Conservation (phyloP, 2,797 vertebrate species). For the Megalops cyprinoides region DNA sequence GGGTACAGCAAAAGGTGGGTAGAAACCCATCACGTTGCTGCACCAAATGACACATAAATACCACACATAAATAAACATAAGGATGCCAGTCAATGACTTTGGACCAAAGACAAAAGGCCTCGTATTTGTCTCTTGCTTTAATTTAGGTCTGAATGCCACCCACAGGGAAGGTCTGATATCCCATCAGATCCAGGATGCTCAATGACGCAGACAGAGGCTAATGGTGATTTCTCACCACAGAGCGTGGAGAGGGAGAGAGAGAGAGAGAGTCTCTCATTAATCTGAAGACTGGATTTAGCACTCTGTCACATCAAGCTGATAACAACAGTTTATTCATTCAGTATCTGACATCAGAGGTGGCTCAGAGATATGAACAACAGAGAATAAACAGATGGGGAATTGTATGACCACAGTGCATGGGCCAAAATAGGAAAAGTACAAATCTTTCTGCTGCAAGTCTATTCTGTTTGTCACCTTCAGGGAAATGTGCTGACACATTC, state of each 20-base stretch:
- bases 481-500: not conserved
- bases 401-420: not conserved
- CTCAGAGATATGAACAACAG: not conserved
- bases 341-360: not conserved
- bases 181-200: slow-evolving; percentile 6
- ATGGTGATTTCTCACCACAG: slow-evolving; percentile 15
- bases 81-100: not conserved
- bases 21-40: not conserved
- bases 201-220: not conserved
- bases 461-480: not conserved
- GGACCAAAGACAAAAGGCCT: not conserved
- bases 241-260: not conserved
- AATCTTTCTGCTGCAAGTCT: not conserved
- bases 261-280: not conserved
- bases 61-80: slow-evolving; percentile 17
- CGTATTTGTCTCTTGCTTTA: not conserved
- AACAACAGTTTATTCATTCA: not conserved
- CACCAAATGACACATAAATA: not conserved
- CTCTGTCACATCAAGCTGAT: slow-evolving; percentile 9
- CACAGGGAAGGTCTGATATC: slow-evolving; percentile 8
- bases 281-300: slow-evolving; percentile 10
- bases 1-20: no score
- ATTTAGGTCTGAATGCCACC: slow-evolving; percentile 13
- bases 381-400: not conserved
- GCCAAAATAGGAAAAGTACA: not conserved